Percentiles rank a stretch among this genome's conserved stretches.
Evolutionary conservation across 2,888 invertebrate genomes (phyloP).

Genomic region (Catonia carolina): DNA sequence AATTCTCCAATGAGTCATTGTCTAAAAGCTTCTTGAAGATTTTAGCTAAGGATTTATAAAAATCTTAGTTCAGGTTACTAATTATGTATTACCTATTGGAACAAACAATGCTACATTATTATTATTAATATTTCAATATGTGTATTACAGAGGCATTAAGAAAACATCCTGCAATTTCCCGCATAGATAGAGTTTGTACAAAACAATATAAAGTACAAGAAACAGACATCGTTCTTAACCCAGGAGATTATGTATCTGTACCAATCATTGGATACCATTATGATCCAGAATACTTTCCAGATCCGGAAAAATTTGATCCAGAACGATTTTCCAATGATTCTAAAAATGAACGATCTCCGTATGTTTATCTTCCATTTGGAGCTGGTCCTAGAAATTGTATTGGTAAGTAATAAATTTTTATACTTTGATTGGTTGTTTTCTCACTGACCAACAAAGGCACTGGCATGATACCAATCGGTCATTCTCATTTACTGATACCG

Average conservation of each 20-base stretch:
- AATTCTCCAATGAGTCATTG: no score
- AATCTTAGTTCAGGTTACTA: no score
- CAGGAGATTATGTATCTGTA: slow-evolving; percentile 44
- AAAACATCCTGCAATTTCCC: slow-evolving; percentile 50
- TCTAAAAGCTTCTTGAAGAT: no score
- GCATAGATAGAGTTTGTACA: slow-evolving; percentile 50
- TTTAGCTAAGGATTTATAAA: no score
- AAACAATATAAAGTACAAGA: slow-evolving; percentile 50
- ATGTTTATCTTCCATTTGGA: slow-evolving; percentile 52
- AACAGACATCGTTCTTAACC: slow-evolving; percentile 44
- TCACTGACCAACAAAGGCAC: neutral
- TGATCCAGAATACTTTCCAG: slow-evolving; percentile 53
- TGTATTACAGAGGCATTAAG: slow-evolving; percentile 53
- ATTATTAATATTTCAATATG: no score
- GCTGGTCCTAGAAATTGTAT: slow-evolving; percentile 53
- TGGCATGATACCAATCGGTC: neutral
- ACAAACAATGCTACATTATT: no score
- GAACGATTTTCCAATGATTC: slow-evolving; percentile 52
- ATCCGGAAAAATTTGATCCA: slow-evolving; percentile 56
- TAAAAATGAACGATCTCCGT: slow-evolving; percentile 49
- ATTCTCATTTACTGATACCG: no score
- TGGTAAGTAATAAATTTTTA: slow-evolving; percentile 41
- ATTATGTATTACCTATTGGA: no score
- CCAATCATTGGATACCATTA: slow-evolving; percentile 48
- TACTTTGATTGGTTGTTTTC: neutral